These are phyloP conservation scores for Asteroscopus sphinx DNA, from an alignment of 2,888 invertebrate genomes.

Conservation along the genomic window DNA sequence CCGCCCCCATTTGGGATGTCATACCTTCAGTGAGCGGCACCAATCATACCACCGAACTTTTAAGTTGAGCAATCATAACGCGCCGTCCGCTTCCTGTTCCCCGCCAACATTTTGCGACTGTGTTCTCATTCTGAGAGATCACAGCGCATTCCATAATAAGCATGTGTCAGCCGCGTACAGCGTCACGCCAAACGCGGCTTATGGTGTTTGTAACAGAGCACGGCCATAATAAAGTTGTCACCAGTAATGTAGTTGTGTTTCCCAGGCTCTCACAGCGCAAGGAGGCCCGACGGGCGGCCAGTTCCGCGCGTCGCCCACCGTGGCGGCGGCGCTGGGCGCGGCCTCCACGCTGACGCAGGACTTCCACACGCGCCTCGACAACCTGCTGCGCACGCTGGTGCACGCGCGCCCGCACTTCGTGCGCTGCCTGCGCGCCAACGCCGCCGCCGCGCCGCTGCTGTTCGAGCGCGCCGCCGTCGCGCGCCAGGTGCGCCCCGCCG, in stretches of 20 bases:
- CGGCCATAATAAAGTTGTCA: too few species aligned
- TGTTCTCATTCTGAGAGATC: too few species aligned
- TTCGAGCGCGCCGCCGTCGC: slow-evolving; percentile 96
- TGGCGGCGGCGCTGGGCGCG: slow-evolving; percentile 93
- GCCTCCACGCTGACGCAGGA: slow-evolving; percentile 97
- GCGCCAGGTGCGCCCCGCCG: slow-evolving; percentile 91
- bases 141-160: too few species aligned
- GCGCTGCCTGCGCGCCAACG: slow-evolving; percentile 97
- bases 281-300: slow-evolving; percentile 86
- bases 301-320: slow-evolving; percentile 97
- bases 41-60: too few species aligned
- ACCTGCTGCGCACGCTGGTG: slow-evolving; percentile 96
- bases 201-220: too few species aligned
- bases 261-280: slow-evolving; percentile 89
- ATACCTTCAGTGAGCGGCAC: too few species aligned
- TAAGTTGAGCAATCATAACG: too few species aligned
- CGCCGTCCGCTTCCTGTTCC: too few species aligned
- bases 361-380: slow-evolving; percentile 98
- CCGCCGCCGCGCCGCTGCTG: slow-evolving; percentile 94
- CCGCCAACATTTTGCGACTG: too few species aligned
- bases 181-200: too few species aligned
- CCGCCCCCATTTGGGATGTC: too few species aligned
- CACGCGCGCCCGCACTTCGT: slow-evolving; percentile 98
- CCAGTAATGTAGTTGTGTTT: not conserved
- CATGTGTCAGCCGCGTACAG: too few species aligned